Percentiles rank a stretch among this genome's conserved stretches.
phyloP scores from a whole-genome alignment of 2,113 vertebrate species.

The Rhinolophus ferrumequinum region DNA sequence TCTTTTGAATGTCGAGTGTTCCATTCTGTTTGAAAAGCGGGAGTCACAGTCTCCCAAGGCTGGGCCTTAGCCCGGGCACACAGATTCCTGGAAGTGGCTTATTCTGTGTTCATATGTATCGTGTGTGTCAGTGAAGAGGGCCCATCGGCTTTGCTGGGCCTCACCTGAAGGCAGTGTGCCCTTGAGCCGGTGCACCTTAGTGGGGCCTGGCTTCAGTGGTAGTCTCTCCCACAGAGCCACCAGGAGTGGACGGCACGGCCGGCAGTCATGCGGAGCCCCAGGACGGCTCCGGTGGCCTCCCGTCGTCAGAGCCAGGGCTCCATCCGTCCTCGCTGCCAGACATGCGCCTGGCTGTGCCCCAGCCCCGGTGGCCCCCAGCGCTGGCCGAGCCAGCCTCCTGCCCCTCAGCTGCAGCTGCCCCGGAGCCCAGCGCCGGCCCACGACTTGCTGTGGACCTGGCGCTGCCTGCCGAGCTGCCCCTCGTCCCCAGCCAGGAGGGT shows the following conservation, averaged over 20 bases:
- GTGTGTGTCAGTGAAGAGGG: background rate
- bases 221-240: slow-evolving; percentile 67
- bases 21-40: too few species aligned
- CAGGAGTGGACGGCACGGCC: slow-evolving; percentile 67
- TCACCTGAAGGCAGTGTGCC: too few species aligned
- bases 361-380: slow-evolving; percentile 31
- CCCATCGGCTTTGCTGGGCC: background rate
- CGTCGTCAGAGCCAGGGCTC: background rate
- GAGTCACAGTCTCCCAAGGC: background rate
- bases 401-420: slow-evolving; percentile 80
- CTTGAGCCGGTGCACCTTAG: too few species aligned
- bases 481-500: slow-evolving; percentile 79
- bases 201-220: fast-evolving
- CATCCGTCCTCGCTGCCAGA: slow-evolving; percentile 75
- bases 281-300: background rate
- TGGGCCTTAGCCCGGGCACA: background rate
- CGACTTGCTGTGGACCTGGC: slow-evolving; percentile 84
- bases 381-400: slow-evolving; percentile 82
- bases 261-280: slow-evolving; percentile 76
- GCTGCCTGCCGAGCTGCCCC: slow-evolving; percentile 82
- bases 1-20: background rate
- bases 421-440: slow-evolving; percentile 50
- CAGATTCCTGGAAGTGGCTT: background rate
- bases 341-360: background rate
- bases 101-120: too few species aligned